These are phyloP conservation scores for Psittacus erithacus DNA, from an alignment of 2,113 vertebrate genomes.

Conservation along the genomic window DNA sequence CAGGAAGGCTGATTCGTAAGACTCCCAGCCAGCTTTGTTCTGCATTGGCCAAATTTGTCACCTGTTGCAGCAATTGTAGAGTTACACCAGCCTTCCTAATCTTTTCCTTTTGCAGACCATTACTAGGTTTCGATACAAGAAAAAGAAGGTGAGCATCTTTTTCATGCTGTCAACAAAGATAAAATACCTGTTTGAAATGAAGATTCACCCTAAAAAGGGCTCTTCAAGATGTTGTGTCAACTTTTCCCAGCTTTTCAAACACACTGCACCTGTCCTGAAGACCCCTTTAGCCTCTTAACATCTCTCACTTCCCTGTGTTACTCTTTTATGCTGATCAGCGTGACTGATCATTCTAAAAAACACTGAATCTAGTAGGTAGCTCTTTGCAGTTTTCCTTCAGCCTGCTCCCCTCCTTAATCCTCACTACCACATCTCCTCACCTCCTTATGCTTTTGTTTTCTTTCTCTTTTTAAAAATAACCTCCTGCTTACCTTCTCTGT, in stretches of 20 bases:
- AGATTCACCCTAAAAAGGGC: background rate
- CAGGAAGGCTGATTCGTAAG: slow-evolving; percentile 13
- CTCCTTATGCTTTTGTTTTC: background rate
- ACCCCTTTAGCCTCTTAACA: background rate
- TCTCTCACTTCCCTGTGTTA: background rate
- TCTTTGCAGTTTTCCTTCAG: background rate
- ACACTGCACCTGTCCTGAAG: background rate
- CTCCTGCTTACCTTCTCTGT: background rate
- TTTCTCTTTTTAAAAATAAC: background rate
- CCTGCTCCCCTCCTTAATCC: background rate
- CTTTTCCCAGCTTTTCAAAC: background rate
- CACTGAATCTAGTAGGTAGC: background rate
- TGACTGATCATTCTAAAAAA: background rate
- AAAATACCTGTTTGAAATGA: background rate
- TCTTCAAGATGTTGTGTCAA: background rate
- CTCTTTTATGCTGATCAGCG: background rate
- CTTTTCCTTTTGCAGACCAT: background rate
- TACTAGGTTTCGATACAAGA: background rate
- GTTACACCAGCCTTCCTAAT: background rate
- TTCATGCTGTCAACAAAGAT: background rate
- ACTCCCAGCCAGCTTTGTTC: background rate
- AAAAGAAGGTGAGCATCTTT: background rate
- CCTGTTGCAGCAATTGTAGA: background rate
- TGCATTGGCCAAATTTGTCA: background rate
- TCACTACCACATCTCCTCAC: background rate